Base-by-base conservation (phyloP, 2,888 invertebrate genomes). In the Orthosia gracilis region DNA sequence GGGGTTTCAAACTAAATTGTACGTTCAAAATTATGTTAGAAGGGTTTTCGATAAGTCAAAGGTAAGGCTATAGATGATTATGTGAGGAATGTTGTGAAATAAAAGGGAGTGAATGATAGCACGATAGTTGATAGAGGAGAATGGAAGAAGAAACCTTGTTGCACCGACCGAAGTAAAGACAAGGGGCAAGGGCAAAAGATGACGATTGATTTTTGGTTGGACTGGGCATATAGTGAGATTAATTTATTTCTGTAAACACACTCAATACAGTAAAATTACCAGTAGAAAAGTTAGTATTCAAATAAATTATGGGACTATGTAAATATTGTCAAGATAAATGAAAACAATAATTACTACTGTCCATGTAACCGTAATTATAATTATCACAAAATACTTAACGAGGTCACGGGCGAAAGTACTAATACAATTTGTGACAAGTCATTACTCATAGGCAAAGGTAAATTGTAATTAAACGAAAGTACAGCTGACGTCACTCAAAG, bases 401-500 rank as follows among this genome's bases (percentile, higher is more conserved):
- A 62, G 82, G 49, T 50, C 82, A 82, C 12, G 69, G 55, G 12
- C 50, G 2, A 47, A 59, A 0, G 0, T 49, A 49, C 55, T 65
- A 82, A 73, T 67, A 73, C 21, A 58, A 69, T 59, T 59, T 61
- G 18, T 58, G 52, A 78, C 65, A 64, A 64, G 58, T 71, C 54
- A 82, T 81, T 68, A 82, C 62, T 71, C 61, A 69, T 55, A 52
- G 18, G n/a, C n/a, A 55, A 77, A 67, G 58, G 21, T 59, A 69
- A 69, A 74, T 61, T 68, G 50, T 82, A 81, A 81, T 70, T 67
- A 76, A 71, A 71, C 31, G 45, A 59, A 78, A 67, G 75, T 57
- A 63, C 17, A 0, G n/a, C n/a, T 82, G 83, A 71, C 68, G 81
- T 82, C 79, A 81, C 31, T 57, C 47, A 65, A 64, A 74, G 62